phyloP scores from a whole-genome alignment of 2,113 vertebrate genomes.

The Erythrolamprus reginae region DNA sequence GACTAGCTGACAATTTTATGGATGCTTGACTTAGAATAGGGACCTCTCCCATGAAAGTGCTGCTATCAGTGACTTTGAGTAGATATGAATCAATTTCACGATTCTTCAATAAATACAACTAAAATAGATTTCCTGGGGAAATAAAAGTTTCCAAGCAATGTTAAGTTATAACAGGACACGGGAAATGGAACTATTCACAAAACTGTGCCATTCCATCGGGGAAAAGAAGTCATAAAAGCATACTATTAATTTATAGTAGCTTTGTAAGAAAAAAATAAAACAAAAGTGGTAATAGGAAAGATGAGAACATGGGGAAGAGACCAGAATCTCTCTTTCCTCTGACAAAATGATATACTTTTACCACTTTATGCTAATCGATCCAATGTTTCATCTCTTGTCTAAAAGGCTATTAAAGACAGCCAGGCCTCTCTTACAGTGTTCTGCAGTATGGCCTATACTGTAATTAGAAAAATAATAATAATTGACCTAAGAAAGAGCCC shows the following conservation, averaged over 20 bases:
- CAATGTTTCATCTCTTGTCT: neutral
- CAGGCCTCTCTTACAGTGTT: slow-evolving; percentile 16
- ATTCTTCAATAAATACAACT: neutral
- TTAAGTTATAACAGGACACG: neutral
- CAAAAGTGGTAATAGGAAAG: neutral
- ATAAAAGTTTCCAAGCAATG: neutral
- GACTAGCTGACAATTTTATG: neutral
- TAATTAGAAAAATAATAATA: slow-evolving; percentile 15
- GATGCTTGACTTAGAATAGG: neutral
- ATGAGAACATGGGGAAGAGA: neutral
- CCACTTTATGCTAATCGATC: neutral
- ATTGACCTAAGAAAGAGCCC: slow-evolving; percentile 38
- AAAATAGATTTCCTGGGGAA: neutral
- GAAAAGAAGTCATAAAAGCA: neutral
- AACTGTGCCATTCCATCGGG: neutral
- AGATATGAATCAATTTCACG: neutral
- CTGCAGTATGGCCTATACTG: neutral
- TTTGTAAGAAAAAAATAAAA: neutral
- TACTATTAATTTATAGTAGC: neutral
- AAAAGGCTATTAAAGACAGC: neutral
- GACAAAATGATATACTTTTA: slow-evolving; percentile 4
- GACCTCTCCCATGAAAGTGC: neutral
- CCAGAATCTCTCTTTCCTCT: neutral
- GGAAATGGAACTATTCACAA: neutral
- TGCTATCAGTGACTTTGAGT: neutral